Evolutionary conservation across 2,113 vertebrate genomes (phyloP).

Genomic region (Antechinus flavipes): DNA sequence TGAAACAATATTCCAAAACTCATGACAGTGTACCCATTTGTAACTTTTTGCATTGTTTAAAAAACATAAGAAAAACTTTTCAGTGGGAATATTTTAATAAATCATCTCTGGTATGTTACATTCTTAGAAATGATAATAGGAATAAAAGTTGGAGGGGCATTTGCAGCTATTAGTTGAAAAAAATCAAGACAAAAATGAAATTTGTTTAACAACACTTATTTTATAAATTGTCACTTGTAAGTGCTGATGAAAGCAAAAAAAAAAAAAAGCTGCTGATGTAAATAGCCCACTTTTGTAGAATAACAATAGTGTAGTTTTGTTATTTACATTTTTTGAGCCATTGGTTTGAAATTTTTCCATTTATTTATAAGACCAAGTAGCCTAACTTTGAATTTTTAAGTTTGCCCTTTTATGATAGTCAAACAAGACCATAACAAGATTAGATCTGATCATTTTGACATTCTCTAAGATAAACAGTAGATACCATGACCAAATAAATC

Average conservation of each 20-base stretch:
- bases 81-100: constrained; percentile 66
- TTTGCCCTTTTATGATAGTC: not conserved
- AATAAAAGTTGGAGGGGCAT: constrained; percentile 59
- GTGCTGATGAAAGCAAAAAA: constrained; percentile 20
- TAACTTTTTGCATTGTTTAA: constrained; percentile 68
- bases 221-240: constrained; percentile 18
- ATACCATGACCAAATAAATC: not conserved
- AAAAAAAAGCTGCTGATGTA: not conserved
- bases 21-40: constrained; percentile 60
- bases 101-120: constrained; percentile 31
- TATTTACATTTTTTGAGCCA: constrained; percentile 33
- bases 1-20: constrained; percentile 60
- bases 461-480: not conserved
- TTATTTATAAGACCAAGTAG: not conserved
- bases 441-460: not conserved
- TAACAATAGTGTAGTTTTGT: constrained; percentile 37
- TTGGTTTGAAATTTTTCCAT: constrained; percentile 4
- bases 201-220: constrained; percentile 23
- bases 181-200: constrained; percentile 23
- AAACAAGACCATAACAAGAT: not conserved
- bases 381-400: constrained; percentile 23
- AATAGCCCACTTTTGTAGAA: constrained; percentile 26
- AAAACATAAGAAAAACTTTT: constrained; percentile 59
- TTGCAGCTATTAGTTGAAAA: constrained; percentile 33
- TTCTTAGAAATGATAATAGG: constrained; percentile 49